A percentile compares a stretch with the other conserved stretches of the same genome.
Conservation (phyloP, 37 sponge, comb jelly and placozoan species). For the Diacarnus erythraeanus region DNA sequence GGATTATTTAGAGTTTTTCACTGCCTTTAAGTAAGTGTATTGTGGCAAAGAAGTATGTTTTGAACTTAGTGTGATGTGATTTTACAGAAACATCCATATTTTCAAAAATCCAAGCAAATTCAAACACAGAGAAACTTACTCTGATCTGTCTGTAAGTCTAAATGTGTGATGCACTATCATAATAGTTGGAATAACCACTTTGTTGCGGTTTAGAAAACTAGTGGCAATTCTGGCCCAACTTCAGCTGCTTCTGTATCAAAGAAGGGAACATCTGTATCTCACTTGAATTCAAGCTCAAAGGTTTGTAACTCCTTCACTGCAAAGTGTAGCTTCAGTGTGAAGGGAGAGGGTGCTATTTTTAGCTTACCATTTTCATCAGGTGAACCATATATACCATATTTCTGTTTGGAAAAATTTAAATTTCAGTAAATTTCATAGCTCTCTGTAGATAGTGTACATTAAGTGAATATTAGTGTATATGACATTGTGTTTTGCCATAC, state of each 20-base stretch:
- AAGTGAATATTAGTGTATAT: neutral
- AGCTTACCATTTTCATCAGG: too few relatives aligned
- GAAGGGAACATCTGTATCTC: constrained; percentile 5
- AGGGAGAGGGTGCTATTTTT: too few relatives aligned
- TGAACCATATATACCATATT: too few relatives aligned
- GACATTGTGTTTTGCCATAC: neutral
- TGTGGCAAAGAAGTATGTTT: neutral
- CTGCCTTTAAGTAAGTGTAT: constrained; percentile 26
- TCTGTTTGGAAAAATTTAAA: neutral
- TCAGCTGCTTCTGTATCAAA: neutral
- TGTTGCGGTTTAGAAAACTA: neutral
- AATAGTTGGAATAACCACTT: neutral
- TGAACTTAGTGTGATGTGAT: neutral
- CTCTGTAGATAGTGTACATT: too few relatives aligned
- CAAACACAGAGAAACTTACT: constrained; percentile 12
- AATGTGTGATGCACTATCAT: neutral
- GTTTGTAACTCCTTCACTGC: neutral
- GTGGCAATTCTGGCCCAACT: neutral
- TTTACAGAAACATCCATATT: constrained; percentile 27
- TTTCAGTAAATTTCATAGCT: too few relatives aligned
- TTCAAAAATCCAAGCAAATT: constrained; percentile 19
- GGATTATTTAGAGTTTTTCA: constrained; percentile 33
- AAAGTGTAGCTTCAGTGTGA: too few relatives aligned
- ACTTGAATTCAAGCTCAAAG: constrained; percentile 14
- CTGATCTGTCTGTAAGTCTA: constrained; percentile 24